Evolutionary conservation across 2,113 vertebrate genomes (phyloP).

Genomic region (Chiloscyllium plagiosum): DNA sequence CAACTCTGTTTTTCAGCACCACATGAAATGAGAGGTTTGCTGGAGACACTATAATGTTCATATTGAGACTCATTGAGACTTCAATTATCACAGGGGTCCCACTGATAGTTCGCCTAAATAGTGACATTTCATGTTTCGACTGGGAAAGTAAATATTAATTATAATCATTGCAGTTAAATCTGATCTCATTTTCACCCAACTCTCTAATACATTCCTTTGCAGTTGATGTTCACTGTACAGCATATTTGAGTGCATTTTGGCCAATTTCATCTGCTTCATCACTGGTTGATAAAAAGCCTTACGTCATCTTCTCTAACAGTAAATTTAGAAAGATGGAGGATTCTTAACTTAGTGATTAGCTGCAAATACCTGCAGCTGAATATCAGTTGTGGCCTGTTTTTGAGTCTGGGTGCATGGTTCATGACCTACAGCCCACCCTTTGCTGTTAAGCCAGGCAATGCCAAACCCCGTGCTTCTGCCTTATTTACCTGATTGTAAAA

Average conservation of each 20-base stretch:
- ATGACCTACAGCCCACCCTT: not conserved
- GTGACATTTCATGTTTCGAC: not conserved
- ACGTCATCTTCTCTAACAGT: not conserved
- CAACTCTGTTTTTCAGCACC: not conserved
- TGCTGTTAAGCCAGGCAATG: not conserved
- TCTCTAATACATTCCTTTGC: not conserved
- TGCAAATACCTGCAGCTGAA: not conserved
- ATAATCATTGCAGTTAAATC: not conserved
- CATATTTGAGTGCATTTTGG: not conserved
- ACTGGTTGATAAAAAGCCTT: not conserved
- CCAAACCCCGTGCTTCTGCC: not conserved
- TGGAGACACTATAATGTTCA: not conserved
- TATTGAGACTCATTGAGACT: not conserved
- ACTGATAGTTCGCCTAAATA: not conserved
- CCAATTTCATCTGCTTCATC: not conserved
- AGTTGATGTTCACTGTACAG: not conserved
- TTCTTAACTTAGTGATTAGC: conserved; percentile 15
- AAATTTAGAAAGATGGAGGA: not conserved
- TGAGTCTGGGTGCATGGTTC: not conserved
- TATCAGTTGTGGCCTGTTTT: not conserved
- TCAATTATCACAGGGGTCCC: not conserved
- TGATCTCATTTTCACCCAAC: not conserved
- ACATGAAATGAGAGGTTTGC: not conserved
- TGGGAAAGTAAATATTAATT: not conserved
- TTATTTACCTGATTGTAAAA: not conserved